A percentile compares a stretch with the other conserved stretches of the same genome.
Evolutionary conservation across 2,113 vertebrate genomes (phyloP).

Genomic region (Pimephales promelas): DNA sequence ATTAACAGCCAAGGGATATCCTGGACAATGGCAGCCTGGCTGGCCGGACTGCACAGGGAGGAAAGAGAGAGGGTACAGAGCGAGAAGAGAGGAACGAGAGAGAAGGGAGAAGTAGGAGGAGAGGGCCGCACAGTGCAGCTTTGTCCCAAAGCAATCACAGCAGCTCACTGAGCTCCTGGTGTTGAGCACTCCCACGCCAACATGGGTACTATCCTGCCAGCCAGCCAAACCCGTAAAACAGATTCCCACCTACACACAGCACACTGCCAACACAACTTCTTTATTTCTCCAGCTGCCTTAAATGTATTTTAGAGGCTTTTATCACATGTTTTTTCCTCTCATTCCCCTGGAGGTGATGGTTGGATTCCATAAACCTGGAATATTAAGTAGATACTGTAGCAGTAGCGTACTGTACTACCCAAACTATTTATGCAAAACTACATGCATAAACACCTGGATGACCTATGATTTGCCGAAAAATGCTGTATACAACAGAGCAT

Average conservation of each 20-base stretch:
- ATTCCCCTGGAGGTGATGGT: background rate
- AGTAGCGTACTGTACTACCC: background rate
- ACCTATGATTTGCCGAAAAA: background rate
- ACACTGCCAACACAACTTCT: slow-evolving; percentile 39
- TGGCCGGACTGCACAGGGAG: slow-evolving; percentile 66
- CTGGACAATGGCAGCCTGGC: slow-evolving; percentile 73
- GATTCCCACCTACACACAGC: slow-evolving; percentile 51
- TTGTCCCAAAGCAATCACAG: slow-evolving; percentile 58
- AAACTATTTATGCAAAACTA: background rate
- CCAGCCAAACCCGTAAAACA: slow-evolving; percentile 49
- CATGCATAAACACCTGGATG: background rate
- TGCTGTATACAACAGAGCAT: background rate
- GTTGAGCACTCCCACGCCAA: slow-evolving; percentile 44
- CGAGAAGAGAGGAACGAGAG: slow-evolving; percentile 44
- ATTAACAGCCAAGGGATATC: slow-evolving; percentile 83
- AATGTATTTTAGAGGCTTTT: slow-evolving; percentile 57
- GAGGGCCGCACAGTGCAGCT: slow-evolving; percentile 60
- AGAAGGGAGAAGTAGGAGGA: slow-evolving; percentile 58
- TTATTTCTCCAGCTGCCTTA: slow-evolving; percentile 57
- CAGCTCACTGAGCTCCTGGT: slow-evolving; percentile 43
- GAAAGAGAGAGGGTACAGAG: slow-evolving; percentile 47
- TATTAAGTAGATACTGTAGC: slow-evolving; percentile 10
- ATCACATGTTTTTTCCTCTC: background rate
- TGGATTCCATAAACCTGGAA: background rate
- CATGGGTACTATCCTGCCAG: slow-evolving; percentile 8